phyloP scores from a whole-genome alignment of 2,888 invertebrate genomes.

The Ochropleura leucogaster region DNA sequence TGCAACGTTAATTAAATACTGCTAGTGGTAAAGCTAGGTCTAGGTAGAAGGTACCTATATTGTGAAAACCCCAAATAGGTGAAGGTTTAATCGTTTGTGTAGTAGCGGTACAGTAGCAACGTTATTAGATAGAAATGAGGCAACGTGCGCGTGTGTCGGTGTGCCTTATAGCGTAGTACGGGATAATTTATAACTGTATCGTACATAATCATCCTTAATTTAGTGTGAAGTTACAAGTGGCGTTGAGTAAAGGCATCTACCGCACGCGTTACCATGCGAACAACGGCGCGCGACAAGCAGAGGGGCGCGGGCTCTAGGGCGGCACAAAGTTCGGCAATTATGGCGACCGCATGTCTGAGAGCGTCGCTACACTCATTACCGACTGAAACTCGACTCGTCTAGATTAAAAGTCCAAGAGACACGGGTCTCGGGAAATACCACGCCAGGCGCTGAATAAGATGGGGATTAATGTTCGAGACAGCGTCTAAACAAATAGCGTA shows the following conservation, averaged over 20 bases:
- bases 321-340: constrained; percentile 90
- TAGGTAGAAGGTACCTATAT: not conserved
- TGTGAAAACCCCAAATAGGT: not conserved
- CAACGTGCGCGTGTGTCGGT: constrained; percentile 1
- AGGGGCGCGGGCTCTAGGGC: constrained; percentile 79
- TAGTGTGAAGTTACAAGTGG: constrained; percentile 72
- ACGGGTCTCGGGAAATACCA: constrained; percentile 74
- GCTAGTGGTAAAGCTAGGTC: not conserved
- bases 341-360: constrained; percentile 90
- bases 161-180: constrained; percentile 10
- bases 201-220: constrained; percentile 63
- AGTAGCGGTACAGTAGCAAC: not conserved
- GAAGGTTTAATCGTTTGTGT: not conserved
- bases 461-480: constrained; percentile 74
- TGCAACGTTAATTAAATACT: constrained; percentile 8
- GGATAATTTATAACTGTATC: constrained; percentile 66
- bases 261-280: constrained; percentile 85
- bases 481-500: constrained; percentile 73
- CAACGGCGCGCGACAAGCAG: constrained; percentile 87
- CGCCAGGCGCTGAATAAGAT: constrained; percentile 71
- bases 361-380: constrained; percentile 89
- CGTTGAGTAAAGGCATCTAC: constrained; percentile 79
- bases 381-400: constrained; percentile 86
- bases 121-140: not conserved
- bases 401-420: constrained; percentile 87